A percentile compares a stretch with the other conserved stretches of the same genome.
These are phyloP conservation scores for Pandemis heparana DNA, from an alignment of 2,888 invertebrate species.

Conservation along the genomic window DNA sequence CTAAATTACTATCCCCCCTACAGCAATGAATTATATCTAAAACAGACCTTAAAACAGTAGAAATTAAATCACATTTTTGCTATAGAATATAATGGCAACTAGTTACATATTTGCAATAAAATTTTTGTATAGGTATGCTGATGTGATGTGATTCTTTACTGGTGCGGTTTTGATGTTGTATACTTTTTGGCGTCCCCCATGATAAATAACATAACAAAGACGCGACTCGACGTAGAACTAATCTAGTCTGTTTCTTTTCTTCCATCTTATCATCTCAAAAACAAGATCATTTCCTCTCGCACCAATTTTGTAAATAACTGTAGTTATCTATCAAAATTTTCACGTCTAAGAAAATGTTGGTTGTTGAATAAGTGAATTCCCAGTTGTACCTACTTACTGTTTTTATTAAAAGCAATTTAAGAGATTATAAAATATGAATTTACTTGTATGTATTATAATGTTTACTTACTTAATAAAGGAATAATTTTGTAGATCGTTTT, in stretches of 20 bases:
- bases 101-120: no score
- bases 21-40: no score
- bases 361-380: constrained; percentile 44
- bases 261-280: constrained; percentile 32
- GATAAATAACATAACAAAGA: constrained; percentile 1
- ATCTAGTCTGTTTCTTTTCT: constrained; percentile 76
- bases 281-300: constrained; percentile 28
- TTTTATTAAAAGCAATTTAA: constrained; percentile 46
- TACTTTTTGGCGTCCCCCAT: no score
- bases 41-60: no score
- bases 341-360: constrained; percentile 28
- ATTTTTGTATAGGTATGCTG: no score
- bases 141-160: no score
- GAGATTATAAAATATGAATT: constrained; percentile 47
- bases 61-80: no score
- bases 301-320: constrained; percentile 40
- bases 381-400: constrained; percentile 50
- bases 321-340: constrained; percentile 24
- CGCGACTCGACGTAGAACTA: constrained; percentile 77
- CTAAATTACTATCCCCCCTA: no score
- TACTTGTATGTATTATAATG: constrained; percentile 49
- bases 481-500: constrained; percentile 47
- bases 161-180: no score
- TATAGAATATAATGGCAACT: no score
- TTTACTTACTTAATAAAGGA: constrained; percentile 50